A percentile compares a stretch with the other conserved stretches of the same genome.
These are phyloP conservation scores for Cenopis cana DNA, from an alignment of 2,888 invertebrate genomes.

Conservation along the genomic window DNA sequence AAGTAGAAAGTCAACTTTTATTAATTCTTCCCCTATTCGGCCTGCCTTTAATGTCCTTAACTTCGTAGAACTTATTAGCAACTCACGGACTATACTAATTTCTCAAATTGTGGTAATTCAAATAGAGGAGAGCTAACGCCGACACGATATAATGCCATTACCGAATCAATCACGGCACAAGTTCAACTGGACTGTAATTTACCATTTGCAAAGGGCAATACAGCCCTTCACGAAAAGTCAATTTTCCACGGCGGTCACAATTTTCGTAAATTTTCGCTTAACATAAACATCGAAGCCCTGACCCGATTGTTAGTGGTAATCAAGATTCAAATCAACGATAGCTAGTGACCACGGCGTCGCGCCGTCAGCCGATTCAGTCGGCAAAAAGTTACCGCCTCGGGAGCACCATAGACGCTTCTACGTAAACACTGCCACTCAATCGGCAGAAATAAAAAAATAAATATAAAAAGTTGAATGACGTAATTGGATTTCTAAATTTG, in stretches of 20 bases:
- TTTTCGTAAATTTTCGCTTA: conserved; percentile 38
- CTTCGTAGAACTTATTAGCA: not conserved
- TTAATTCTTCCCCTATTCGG: not conserved
- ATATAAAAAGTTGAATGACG: conserved; percentile 52
- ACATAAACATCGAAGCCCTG: conserved; percentile 68
- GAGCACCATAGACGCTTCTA: conserved; percentile 58
- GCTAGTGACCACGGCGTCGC: conserved; percentile 74
- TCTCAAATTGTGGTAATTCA: not conserved
- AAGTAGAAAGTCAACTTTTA: not conserved
- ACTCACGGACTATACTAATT: not conserved
- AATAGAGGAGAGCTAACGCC: not conserved
- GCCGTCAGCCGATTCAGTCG: conserved; percentile 78
- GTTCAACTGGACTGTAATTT: conserved; percentile 3
- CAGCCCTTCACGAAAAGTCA: conserved; percentile 16
- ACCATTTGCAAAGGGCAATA: conserved; percentile 22
- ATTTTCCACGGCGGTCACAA: conserved; percentile 34
- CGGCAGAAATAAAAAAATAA: conserved; percentile 56
- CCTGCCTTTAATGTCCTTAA: not conserved
- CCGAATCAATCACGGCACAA: conserved; percentile 10
- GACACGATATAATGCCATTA: conserved; percentile 13
- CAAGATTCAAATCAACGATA: conserved; percentile 81
- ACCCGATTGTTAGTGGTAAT: conserved; percentile 75
- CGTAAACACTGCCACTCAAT: conserved; percentile 52
- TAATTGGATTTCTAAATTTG: conserved; percentile 63
- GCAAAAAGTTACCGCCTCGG: conserved; percentile 68